Base-by-base conservation (phyloP, 1,140 invertebrate genomes). In the Brachionus manjavacas region DNA sequence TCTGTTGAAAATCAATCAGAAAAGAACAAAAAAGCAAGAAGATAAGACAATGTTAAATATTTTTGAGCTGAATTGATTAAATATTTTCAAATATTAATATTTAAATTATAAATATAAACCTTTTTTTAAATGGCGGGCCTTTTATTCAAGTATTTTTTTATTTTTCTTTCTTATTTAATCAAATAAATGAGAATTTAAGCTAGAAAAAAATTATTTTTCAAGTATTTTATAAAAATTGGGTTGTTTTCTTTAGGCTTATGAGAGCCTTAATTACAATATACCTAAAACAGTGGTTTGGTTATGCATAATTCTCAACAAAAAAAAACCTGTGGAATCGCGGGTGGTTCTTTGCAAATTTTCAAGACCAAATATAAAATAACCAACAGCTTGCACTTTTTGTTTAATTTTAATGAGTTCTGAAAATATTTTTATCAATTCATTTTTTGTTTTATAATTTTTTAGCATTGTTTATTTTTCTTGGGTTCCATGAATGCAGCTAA, bases 391-490 rank as follows among this genome's bases (percentile, higher is more conserved):
- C 52, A 60, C 52, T 60, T 60, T 60, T 60, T 60, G 52, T 20
- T 60, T 60, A 60, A 60, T 60, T 60, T 60, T 8, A 60, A 60
- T 60, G 52, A 60, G 16, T 60, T 60, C 52, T 60, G 52, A 60
- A 68, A 68, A 31, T 68, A 31, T 68, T 68, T 66, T 68, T 28
- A 68, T 68, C 66, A 68, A n/a, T 31, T 68, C 11, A 35, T 39
- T 35, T 68, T 68, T 35, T 68, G 52, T 60, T 60, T 60, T 60
- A 20, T 25, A 60, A 60, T 60, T 68, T 68, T 28, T 31, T 28
- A 68, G 66, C 25, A 31, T 68, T 68, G 66, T 68, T 68, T 68
- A 68, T 68, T 68, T 68, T 68, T 16, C 28, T 68, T 23, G 28
- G 16, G 12, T 68, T 39, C 66, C 66, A 68, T 31, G 6, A 31